Conservation (phyloP, 2,113 vertebrate species). For the Noturus placidus region DNA sequence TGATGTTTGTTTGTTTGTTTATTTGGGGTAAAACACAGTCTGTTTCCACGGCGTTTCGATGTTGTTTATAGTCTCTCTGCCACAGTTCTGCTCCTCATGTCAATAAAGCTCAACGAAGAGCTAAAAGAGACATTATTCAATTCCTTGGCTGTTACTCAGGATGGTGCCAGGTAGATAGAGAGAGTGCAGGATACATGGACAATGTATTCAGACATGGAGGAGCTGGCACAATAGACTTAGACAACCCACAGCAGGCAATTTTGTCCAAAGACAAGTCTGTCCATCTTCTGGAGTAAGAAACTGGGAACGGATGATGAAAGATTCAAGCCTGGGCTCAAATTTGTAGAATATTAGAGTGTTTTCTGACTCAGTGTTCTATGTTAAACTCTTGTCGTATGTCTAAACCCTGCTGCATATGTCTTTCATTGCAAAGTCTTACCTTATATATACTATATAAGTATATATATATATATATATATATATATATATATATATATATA, state of each 20-base stretch:
- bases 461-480: no score
- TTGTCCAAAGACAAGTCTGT: not conserved
- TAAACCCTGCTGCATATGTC: not conserved
- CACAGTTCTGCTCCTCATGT: constrained; percentile 43
- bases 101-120: constrained; percentile 42
- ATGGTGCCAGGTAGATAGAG: constrained; percentile 50
- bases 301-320: not conserved
- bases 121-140: constrained; percentile 55
- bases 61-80: constrained; percentile 53
- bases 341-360: not conserved
- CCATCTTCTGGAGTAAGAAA: not conserved
- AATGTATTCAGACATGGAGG: constrained; percentile 54
- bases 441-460: no score
- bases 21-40: constrained; percentile 8
- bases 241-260: constrained; percentile 29
- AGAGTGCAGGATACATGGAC: constrained; percentile 37
- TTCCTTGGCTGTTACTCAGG: constrained; percentile 52
- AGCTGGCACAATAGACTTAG: constrained; percentile 25
- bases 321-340: not conserved
- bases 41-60: constrained; percentile 44
- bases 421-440: not conserved
- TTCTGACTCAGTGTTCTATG: not conserved
- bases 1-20: constrained; percentile 11
- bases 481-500: no score
- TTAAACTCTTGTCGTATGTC: not conserved